Evolutionary conservation across 2,888 invertebrate genomes (phyloP).

Genomic region (Stramonita haemastoma): DNA sequence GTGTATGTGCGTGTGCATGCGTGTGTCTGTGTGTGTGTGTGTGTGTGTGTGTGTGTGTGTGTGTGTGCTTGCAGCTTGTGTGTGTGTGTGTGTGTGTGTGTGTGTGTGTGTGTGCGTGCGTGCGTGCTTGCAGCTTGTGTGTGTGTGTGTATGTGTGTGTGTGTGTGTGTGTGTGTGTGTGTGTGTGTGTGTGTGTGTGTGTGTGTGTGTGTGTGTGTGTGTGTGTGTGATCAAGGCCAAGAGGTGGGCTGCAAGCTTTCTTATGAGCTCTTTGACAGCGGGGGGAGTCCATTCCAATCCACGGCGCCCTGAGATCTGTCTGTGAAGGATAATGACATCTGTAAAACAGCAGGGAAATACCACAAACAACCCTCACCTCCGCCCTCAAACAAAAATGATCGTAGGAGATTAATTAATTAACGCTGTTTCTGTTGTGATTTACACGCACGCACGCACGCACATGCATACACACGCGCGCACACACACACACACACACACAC

Average conservation of each 20-base stretch:
- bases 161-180: not conserved
- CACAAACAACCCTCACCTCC: not conserved
- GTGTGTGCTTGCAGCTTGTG: not conserved
- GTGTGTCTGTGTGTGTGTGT: not conserved
- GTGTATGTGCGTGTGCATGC: not conserved
- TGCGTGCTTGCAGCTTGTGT: too few species aligned
- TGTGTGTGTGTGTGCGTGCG: not conserved
- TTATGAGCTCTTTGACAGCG: too few species aligned
- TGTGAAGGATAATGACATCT: too few species aligned
- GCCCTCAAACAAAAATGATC: not conserved
- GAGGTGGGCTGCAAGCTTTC: not conserved
- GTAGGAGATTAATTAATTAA: not conserved
- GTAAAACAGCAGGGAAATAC: not conserved
- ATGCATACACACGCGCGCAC: not conserved
- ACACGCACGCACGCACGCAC: not conserved
- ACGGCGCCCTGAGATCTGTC: too few species aligned
- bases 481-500: slow-evolving; percentile 24
- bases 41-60: too few species aligned
- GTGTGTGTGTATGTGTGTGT: slow-evolving; percentile 17
- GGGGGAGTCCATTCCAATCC: too few species aligned
- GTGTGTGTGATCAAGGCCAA: not conserved
- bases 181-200: slow-evolving; percentile 23
- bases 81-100: not conserved
- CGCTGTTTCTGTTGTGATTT: not conserved
- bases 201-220: slow-evolving; percentile 19